Evolutionary conservation across 2,888 invertebrate genomes (phyloP).

Genomic region (Sarcophaga rosellei): DNA sequence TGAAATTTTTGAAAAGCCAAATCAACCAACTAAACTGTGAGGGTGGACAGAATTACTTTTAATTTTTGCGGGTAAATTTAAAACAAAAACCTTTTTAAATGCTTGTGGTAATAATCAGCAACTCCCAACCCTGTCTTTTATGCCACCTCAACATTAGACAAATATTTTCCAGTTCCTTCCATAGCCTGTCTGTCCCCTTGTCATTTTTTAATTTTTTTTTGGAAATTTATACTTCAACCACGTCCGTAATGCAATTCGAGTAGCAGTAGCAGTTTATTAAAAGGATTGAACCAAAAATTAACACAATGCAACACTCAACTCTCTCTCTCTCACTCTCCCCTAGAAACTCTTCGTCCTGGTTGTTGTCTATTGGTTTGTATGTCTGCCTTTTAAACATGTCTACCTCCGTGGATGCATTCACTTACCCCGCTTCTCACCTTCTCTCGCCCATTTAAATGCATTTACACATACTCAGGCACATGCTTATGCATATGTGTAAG

Average conservation of each 20-base stretch:
- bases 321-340: neutral
- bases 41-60: neutral
- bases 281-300: slow-evolving; percentile 65
- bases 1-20: neutral
- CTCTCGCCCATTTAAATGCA: slow-evolving; percentile 6
- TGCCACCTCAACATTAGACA: neutral
- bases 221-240: slow-evolving; percentile 21
- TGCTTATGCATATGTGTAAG: neutral
- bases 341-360: slow-evolving; percentile 39
- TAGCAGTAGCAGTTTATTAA: slow-evolving; percentile 61
- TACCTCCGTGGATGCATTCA: neutral
- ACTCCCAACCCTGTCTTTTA: neutral
- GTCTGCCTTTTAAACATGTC: slow-evolving; percentile 34
- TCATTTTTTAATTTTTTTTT: slow-evolving; percentile 7
- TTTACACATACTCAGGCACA: neutral
- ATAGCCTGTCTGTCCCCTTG: neutral
- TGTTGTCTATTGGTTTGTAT: slow-evolving; percentile 50
- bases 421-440: neutral
- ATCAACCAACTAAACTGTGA: neutral
- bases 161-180: neutral
- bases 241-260: slow-evolving; percentile 51
- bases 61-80: neutral
- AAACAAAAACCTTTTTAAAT: neutral
- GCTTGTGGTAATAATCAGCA: neutral
- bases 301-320: slow-evolving; percentile 58